These are phyloP conservation scores for Zhengitettix transpicula DNA, from an alignment of 2,888 invertebrate species.

Conservation along the genomic window DNA sequence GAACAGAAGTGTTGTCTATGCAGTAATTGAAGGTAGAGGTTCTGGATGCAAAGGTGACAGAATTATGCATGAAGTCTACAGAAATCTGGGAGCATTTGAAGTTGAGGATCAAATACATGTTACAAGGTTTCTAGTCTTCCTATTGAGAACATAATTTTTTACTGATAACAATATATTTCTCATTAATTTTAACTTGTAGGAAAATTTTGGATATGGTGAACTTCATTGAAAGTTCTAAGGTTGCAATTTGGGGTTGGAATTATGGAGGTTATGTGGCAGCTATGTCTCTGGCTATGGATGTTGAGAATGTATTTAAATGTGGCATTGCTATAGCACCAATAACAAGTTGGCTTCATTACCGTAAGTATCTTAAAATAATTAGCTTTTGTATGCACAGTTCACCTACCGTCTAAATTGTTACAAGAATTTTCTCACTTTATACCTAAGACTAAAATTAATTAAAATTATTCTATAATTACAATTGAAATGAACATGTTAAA, in stretches of 20 bases:
- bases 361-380: conserved; percentile 39
- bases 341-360: conserved; percentile 90
- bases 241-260: conserved; percentile 97
- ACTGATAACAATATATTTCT: no score
- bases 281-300: conserved; percentile 66
- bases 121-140: conserved; percentile 32
- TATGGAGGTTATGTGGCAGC: conserved; percentile 91
- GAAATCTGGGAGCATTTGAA: conserved; percentile 73
- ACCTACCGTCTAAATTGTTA: no score
- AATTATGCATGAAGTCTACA: conserved; percentile 65
- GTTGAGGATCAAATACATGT: conserved; percentile 80
- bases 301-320: conserved; percentile 62
- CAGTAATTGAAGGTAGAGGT: conserved; percentile 79
- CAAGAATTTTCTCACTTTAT: no score
- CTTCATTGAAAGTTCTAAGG: conserved; percentile 62
- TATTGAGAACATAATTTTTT: no score
- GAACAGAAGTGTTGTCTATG: conserved; percentile 69
- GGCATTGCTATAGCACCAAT: conserved; percentile 92
- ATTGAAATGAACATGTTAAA: not conserved
- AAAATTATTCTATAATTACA: no score
- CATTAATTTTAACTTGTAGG: no score
- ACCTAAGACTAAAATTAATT: no score
- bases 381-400: no score
- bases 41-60: conserved; percentile 71
- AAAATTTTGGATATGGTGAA: conserved; percentile 42